These are phyloP conservation scores for Pachliopta kotzebuea DNA, from an alignment of 2,888 invertebrate genomes.

Conservation along the genomic window DNA sequence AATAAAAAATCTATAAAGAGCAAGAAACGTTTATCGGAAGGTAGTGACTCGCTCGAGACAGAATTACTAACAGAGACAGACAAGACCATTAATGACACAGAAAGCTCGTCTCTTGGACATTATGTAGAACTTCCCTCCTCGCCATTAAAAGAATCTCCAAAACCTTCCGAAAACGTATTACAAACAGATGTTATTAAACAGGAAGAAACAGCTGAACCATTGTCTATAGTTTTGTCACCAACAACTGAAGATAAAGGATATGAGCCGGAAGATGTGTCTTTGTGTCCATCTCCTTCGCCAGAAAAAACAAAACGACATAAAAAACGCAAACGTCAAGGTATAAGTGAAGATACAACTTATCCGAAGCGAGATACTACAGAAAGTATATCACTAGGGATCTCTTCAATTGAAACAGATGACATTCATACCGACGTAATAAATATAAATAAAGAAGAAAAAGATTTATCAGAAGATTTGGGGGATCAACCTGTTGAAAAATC, in stretches of 20 bases:
- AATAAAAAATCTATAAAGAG: slow-evolving; percentile 82
- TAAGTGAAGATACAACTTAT: slow-evolving; percentile 67
- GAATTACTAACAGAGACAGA: slow-evolving; percentile 55
- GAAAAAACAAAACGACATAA: slow-evolving; percentile 77
- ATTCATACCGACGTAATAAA: slow-evolving; percentile 36
- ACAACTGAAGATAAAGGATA: slow-evolving; percentile 83
- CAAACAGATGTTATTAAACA: slow-evolving; percentile 57
- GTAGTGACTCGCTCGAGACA: slow-evolving; percentile 48
- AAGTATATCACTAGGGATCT: slow-evolving; percentile 55
- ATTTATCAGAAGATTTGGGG: slow-evolving; percentile 46
- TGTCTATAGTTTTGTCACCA: slow-evolving; percentile 64
- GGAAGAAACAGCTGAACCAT: slow-evolving; percentile 55
- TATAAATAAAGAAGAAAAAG: slow-evolving; percentile 71
- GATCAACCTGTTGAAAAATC: slow-evolving; percentile 45
- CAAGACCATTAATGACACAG: slow-evolving; percentile 59
- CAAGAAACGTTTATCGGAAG: slow-evolving; percentile 71
- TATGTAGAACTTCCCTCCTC: slow-evolving; percentile 69
- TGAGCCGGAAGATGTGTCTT: slow-evolving; percentile 84
- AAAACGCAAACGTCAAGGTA: slow-evolving; percentile 59
- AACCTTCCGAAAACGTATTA: slow-evolving; percentile 51
- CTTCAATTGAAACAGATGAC: slow-evolving; percentile 47
- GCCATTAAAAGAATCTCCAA: slow-evolving; percentile 72
- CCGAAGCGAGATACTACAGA: slow-evolving; percentile 64
- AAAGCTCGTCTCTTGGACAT: slow-evolving; percentile 68
- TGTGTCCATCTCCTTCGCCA: slow-evolving; percentile 49